Evolutionary conservation across 2,888 invertebrate genomes (phyloP), one percentile per base, ranked within the genome.

Genomic region (Philopedon plagiatum): DNA sequence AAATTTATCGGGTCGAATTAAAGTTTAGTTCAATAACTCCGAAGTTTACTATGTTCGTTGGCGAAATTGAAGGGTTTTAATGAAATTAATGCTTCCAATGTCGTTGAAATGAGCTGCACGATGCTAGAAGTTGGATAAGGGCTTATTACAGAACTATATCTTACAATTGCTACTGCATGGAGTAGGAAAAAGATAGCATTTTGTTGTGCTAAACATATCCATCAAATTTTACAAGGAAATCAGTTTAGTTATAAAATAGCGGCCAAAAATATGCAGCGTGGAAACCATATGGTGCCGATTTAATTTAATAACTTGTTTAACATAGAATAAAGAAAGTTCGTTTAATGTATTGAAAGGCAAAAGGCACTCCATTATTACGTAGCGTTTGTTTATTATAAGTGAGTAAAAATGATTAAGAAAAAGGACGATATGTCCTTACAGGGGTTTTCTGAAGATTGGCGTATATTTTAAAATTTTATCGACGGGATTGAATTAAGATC

Each of bases 1-100:
- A 61, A 66, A 71, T 69, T 69, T 67, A 61, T 61, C 69, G 56
- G 26, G 1, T 19, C 61, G 29, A 46, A 69, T 62, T 69, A 29
- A 49, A 19, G 39, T 23, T 44, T 21, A 62, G 70, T 70, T 70
- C 70, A 64, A 63, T 51, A 70, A 64, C 70, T 70, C 56, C 19
- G 18, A 58, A 63, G 49, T 62, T 69, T 60, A 41, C 54, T 41
- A 34, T 21, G 32, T 69, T 63, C 32, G 32, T 69, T 63, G 68
- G 63, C 63, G 29, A 69, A 69, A 64, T 39, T 70, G 39, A n/a
- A 44, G 21, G 57, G 49, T 37, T 64, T 62, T 64, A 70, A 70
- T 70, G 34, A 69, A 69, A 69, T 56, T 39, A 68, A 62, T 46
- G 41, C 8, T 15, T 11, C 23, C 29, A 21, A 41, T 61, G 32